A percentile compares a stretch with the other conserved stretches of the same genome.
phyloP scores from a whole-genome alignment of 2,113 vertebrate species.

The Piprites chloris region DNA sequence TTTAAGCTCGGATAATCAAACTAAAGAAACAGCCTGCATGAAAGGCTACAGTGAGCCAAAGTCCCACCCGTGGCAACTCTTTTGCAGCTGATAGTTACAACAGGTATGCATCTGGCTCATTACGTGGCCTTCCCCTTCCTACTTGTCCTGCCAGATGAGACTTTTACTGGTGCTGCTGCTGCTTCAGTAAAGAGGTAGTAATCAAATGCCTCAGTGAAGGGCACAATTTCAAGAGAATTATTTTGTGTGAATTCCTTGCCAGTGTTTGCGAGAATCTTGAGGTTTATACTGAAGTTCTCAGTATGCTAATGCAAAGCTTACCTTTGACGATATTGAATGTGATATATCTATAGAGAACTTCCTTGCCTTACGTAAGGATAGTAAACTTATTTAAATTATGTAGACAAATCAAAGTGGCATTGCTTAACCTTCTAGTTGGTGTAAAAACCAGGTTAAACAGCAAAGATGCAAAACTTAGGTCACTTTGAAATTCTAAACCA shows the following conservation, averaged over 20 bases:
- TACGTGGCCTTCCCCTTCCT: not conserved
- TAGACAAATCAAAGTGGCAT: conserved; percentile 94
- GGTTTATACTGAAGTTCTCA: conserved; percentile 67
- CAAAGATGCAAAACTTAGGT: conserved; percentile 82
- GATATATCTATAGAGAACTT: conserved; percentile 80
- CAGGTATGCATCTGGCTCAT: not conserved
- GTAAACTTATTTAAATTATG: conserved; percentile 86
- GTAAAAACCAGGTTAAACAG: conserved; percentile 77
- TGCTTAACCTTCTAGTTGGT: conserved; percentile 76
- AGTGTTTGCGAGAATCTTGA: conserved; percentile 72
- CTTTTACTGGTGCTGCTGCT: conserved; percentile 57
- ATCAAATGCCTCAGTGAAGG: conserved; percentile 48
- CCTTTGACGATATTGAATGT: conserved; percentile 88
- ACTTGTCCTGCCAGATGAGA: conserved; percentile 31
- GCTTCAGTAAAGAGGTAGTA: conserved; percentile 61
- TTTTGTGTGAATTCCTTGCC: conserved; percentile 77
- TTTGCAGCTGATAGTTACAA: not conserved
- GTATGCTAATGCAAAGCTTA: conserved; percentile 85
- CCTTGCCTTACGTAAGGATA: conserved; percentile 79
- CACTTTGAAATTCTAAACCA: conserved; percentile 87
- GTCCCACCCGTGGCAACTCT: not conserved
- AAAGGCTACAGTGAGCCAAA: not conserved
- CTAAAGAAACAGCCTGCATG: conserved; percentile 21
- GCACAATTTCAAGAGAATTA: conserved; percentile 55
- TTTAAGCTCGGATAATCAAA: conserved; percentile 77